Conservation (phyloP, 1,140 invertebrate genomes). For the Pachyrhynchus sulphureomaculatus region DNA sequence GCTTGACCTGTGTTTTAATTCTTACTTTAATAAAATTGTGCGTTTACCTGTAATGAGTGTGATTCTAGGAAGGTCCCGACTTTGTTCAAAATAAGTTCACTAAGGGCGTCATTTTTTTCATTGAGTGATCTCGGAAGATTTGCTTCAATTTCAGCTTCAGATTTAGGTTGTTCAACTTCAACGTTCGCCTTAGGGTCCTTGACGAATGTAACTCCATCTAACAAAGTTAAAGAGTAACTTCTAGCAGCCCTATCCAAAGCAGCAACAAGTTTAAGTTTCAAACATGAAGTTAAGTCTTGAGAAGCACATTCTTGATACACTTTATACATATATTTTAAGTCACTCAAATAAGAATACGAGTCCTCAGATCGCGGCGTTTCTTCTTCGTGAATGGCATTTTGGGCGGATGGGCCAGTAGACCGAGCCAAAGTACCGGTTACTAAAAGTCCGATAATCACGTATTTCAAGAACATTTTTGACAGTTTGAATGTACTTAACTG, state of each 20-base stretch:
- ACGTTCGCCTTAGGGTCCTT: slow-evolving; percentile 57
- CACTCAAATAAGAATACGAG: slow-evolving; percentile 53
- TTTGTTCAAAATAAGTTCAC: slow-evolving; percentile 72
- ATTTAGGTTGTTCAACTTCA: slow-evolving; percentile 49
- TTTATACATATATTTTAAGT: slow-evolving; percentile 59
- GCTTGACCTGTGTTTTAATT: too few relatives aligned
- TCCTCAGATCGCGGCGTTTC: slow-evolving; percentile 47
- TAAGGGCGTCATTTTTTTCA: slow-evolving; percentile 71
- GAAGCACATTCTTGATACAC: slow-evolving; percentile 75
- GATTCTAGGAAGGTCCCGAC: slow-evolving; percentile 71
- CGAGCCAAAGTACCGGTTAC: slow-evolving; percentile 50
- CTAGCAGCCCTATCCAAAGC: slow-evolving; percentile 69
- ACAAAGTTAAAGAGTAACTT: slow-evolving; percentile 61
- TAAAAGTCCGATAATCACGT: slow-evolving; percentile 49
- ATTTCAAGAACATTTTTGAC: slow-evolving; percentile 46
- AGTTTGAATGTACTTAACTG: slow-evolving; percentile 40
- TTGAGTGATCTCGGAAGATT: slow-evolving; percentile 66
- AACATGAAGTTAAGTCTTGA: slow-evolving; percentile 67
- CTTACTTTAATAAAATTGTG: too few relatives aligned
- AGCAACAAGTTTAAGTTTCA: slow-evolving; percentile 73
- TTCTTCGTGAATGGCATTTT: slow-evolving; percentile 54
- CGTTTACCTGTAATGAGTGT: slow-evolving; percentile 73
- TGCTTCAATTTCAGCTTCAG: slow-evolving; percentile 65
- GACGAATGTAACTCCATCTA: slow-evolving; percentile 72
- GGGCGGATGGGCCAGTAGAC: slow-evolving; percentile 52